Evolutionary conservation across 2,888 invertebrate species (phyloP), one percentile per base, ranked within the genome.

Genomic region (Tricholauxania praeusta): DNA sequence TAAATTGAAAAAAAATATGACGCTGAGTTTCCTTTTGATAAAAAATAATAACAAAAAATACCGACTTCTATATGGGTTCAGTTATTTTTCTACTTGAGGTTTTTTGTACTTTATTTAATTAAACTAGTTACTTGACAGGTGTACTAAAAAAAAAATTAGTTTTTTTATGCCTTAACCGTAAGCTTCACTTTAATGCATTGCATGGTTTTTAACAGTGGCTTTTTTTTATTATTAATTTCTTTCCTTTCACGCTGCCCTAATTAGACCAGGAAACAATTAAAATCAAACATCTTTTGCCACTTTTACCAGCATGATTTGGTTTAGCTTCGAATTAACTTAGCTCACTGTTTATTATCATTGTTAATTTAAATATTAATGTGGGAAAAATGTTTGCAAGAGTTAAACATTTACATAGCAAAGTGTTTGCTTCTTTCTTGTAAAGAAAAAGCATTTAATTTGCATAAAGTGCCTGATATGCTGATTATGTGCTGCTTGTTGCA

Each of bases 231-330:
- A n/a, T 14, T 32, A 12, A 14, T 22, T 8, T 48, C 12, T 49
- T 12, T 14, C 28, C 28, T 48, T 48, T 59, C 19, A n/a, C 3
- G 52, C 39, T 39, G 66, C 39, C 53, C 53, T 75, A 78, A 78
- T 78, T 77, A 72, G 75, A 74, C 75, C 74, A 76, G 76, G 76
- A 77, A 77, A 64, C 73, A 76, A 76, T 76, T 79, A 78, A 76
- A 72, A 65, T 48, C 49, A 32, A 59, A 68, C 59, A 59, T 14
- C 49, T 32, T 15, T 19, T n/a, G 47, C 55, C 55, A 47, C 55
- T 67, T 39, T 57, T 57, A 48, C 59, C 68, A 22, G 59, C 59
- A 68, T 59, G 68, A 7, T 22, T 57, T 17, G 22, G 28, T 28
- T 57, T 22, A 15, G 57, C 57, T 57, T 28, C 14, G 48, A 12